Evolutionary conservation across 2,888 invertebrate genomes (phyloP).

Genomic region (Drosophila fungiperda): DNA sequence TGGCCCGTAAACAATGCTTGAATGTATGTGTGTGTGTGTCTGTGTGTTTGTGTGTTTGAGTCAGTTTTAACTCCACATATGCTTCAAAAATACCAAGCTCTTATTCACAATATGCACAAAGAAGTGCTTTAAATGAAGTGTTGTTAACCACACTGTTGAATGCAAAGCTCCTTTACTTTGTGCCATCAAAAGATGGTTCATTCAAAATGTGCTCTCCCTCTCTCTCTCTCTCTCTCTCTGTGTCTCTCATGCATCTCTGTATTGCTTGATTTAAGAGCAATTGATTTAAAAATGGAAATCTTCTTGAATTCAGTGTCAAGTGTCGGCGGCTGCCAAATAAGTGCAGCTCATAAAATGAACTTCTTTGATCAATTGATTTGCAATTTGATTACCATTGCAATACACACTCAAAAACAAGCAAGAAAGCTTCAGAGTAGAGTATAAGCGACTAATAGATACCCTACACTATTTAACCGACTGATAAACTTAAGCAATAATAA

Average conservation of each 20-base stretch:
- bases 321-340: constrained; percentile 2
- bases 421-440: background rate
- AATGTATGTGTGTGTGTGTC: background rate
- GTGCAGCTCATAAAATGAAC: constrained; percentile 52
- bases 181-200: background rate
- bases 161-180: background rate
- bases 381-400: constrained; percentile 56
- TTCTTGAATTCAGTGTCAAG: constrained; percentile 26
- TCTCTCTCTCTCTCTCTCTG: background rate
- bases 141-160: constrained; percentile 9
- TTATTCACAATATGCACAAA: background rate
- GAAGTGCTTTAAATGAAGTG: constrained; percentile 11
- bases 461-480: background rate
- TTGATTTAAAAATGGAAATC: constrained; percentile 5
- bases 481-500: background rate
- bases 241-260: background rate
- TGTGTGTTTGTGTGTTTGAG: background rate
- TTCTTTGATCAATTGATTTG: constrained; percentile 44
- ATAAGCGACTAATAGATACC: background rate
- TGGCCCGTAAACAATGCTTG: background rate
- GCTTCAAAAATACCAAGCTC: background rate
- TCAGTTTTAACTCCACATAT: background rate
- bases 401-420: background rate
- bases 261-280: constrained; percentile 7
- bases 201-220: background rate